A percentile compares a stretch with the other conserved stretches of the same genome.
phyloP scores from a whole-genome alignment of 2,113 vertebrate genomes.

The Philantomba maxwellii region DNA sequence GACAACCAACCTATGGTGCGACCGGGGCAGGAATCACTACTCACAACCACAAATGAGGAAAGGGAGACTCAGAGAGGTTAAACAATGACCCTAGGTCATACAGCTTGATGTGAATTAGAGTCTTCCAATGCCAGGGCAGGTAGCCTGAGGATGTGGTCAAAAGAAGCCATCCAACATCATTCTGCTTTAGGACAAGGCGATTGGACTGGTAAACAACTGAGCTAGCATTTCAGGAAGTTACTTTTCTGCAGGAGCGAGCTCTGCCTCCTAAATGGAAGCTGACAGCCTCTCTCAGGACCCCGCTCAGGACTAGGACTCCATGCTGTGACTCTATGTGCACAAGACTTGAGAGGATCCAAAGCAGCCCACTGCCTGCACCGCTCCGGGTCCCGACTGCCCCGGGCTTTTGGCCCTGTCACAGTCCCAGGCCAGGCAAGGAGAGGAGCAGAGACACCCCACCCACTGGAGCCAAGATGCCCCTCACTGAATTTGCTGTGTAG shows the following conservation, averaged over 20 bases:
- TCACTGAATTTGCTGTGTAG: not conserved
- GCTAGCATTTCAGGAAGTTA: not conserved
- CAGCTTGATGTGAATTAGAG: not conserved
- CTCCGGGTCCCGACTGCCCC: fast-evolving
- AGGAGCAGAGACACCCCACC: not conserved
- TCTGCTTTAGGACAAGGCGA: not conserved
- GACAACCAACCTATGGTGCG: not conserved
- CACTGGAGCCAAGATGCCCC: not conserved
- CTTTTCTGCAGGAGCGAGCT: not conserved
- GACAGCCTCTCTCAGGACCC: not conserved
- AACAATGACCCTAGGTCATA: not conserved
- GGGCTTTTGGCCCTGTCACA: not conserved
- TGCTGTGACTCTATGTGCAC: not conserved
- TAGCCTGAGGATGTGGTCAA: not conserved
- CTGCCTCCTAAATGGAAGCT: not conserved
- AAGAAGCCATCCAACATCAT: not conserved
- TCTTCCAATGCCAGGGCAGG: not conserved
- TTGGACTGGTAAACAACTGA: not conserved
- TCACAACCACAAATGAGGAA: not conserved
- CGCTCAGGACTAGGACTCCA: not conserved
- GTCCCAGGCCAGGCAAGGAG: not conserved
- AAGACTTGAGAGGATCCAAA: not conserved
- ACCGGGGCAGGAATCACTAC: not conserved
- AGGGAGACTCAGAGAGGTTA: not conserved
- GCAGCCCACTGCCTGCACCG: not conserved